phyloP scores from a whole-genome alignment of 2,797 vertebrate species.

The Microtus obscurus region DNA sequence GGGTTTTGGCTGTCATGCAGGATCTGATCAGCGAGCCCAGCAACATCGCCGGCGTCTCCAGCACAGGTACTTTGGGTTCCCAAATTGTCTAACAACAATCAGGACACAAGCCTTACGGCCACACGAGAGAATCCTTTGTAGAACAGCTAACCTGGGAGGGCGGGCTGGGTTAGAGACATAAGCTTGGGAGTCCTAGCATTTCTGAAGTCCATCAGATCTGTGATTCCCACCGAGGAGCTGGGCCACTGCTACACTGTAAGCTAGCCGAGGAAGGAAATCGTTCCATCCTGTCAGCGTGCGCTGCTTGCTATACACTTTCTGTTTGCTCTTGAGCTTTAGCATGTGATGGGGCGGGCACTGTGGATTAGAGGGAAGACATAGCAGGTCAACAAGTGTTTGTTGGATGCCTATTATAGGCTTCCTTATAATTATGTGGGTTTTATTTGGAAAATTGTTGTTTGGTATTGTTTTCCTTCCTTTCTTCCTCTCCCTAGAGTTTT shows the following conservation, averaged over 20 bases:
- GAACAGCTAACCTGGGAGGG: background rate
- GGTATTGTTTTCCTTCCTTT: conserved; percentile 58
- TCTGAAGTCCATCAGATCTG: background rate
- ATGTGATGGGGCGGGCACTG: background rate
- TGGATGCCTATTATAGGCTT: conserved; percentile 21
- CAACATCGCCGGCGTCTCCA: conserved; percentile 98
- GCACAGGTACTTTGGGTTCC: conserved; percentile 92
- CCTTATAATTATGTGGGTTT: conserved; percentile 70
- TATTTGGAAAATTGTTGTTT: conserved; percentile 75
- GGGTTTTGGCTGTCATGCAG: conserved; percentile 99
- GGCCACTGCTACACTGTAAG: background rate
- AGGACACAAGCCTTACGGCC: background rate
- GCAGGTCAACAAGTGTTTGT: conserved; percentile 48
- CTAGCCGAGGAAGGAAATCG: background rate
- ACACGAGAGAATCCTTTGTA: background rate
- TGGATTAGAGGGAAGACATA: background rate
- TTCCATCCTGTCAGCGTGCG: background rate
- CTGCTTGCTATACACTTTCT: background rate
- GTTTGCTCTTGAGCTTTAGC: background rate
- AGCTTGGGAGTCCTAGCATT: background rate
- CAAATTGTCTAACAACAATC: background rate
- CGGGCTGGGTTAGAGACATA: background rate
- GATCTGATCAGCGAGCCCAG: conserved; percentile 99
- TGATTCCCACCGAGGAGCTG: background rate
- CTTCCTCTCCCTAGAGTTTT: conserved; percentile 56